Percentiles rank a stretch among this genome's conserved stretches.
phyloP scores from a whole-genome alignment of 92 coral and sea anemone species.

The Palythoa grandis region DNA sequence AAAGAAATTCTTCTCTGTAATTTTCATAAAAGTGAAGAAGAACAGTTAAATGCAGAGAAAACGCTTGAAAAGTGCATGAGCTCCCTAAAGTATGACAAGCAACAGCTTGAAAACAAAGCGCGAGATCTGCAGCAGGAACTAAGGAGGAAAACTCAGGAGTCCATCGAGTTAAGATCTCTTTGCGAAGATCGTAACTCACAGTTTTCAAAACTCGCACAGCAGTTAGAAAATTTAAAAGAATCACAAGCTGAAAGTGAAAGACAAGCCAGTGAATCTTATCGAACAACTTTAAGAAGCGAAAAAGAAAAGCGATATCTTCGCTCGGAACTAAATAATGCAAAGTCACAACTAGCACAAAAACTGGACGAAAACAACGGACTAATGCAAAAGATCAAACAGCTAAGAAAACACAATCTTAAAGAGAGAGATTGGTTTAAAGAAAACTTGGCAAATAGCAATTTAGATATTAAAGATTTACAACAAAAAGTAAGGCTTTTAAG shows the following conservation, averaged over 20 bases:
- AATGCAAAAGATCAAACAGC: background rate
- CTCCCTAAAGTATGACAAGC: slow-evolving; percentile 15
- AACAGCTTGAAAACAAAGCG: slow-evolving; percentile 25
- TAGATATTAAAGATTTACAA: background rate
- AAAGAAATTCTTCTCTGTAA: slow-evolving; percentile 18
- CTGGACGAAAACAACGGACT: slow-evolving; percentile 1
- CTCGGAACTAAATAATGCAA: background rate
- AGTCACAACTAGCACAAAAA: background rate
- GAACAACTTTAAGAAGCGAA: slow-evolving; percentile 5
- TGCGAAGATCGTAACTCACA: slow-evolving; percentile 29
- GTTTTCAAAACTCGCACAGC: slow-evolving; percentile 9
- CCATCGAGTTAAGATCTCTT: slow-evolving; percentile 17
- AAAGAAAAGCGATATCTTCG: slow-evolving; percentile 15
- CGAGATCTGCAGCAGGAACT: slow-evolving; percentile 19
- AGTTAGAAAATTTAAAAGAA: background rate
- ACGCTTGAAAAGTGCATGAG: slow-evolving; percentile 9
- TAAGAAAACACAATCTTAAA: slow-evolving; percentile 3
- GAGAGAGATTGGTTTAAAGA: slow-evolving; percentile 32
- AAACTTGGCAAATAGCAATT: background rate
- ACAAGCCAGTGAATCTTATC: background rate
- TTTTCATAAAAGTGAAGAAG: slow-evolving; percentile 27
- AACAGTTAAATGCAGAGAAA: slow-evolving; percentile 13
- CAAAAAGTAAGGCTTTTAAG: slow-evolving; percentile 19
- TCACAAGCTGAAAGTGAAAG: slow-evolving; percentile 16
- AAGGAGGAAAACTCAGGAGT: background rate